A percentile compares a stretch with the other conserved stretches of the same genome.
Evolutionary conservation across 2,797 vertebrate genomes (phyloP).

Genomic region (Darevskia nairensis): DNA sequence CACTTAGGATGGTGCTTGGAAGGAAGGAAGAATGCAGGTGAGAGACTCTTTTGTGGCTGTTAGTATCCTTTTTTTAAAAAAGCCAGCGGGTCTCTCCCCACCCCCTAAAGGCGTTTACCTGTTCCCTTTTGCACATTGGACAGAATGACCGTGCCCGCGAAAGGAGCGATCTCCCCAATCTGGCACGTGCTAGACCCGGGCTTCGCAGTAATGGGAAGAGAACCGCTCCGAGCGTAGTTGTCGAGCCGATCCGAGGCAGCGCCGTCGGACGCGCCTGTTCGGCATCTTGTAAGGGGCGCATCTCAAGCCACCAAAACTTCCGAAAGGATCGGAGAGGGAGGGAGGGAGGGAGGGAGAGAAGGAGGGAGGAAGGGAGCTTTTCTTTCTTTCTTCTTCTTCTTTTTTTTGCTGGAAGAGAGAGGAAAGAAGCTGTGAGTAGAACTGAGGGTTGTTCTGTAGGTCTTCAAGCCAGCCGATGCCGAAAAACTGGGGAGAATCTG

Average conservation of each 20-base stretch:
- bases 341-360: neutral
- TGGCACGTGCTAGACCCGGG: neutral
- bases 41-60: conserved; percentile 43
- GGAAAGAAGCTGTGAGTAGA: neutral
- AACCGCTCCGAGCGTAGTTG: neutral
- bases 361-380: too few relatives aligned
- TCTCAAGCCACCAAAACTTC: neutral
- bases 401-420: neutral
- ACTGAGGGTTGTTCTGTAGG: too few relatives aligned
- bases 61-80: neutral
- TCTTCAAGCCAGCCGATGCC: too few relatives aligned
- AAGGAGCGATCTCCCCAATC: neutral
- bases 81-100: neutral
- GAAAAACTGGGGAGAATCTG: neutral
- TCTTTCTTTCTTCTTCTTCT: too few relatives aligned
- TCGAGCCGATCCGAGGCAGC: neutral
- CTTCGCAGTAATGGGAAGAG: neutral
- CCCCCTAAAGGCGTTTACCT: neutral
- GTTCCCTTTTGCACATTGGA: neutral
- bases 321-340: too few relatives aligned
- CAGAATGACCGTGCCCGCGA: conserved; percentile 3
- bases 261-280: too few relatives aligned
- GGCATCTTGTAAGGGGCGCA: neutral
- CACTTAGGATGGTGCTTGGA: conserved; percentile 7
- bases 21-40: conserved; percentile 48